Percentiles rank a stretch among this genome's conserved stretches.
These are phyloP conservation scores for Jaculus jaculus DNA, from an alignment of 2,113 vertebrate species.

Conservation along the genomic window DNA sequence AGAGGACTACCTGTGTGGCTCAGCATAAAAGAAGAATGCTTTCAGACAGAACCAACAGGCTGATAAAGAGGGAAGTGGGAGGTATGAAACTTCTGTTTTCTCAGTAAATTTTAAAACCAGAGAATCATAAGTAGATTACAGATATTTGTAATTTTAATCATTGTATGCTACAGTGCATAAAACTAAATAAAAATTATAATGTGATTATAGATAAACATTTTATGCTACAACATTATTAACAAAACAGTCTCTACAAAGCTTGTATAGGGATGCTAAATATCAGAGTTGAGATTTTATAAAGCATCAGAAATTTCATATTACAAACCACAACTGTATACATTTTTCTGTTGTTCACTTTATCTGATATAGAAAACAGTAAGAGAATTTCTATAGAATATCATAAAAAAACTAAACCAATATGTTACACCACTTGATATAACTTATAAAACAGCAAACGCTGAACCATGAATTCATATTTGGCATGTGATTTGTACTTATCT, in stretches of 20 bases:
- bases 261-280: neutral
- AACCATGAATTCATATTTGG: constrained; percentile 31
- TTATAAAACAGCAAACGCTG: neutral
- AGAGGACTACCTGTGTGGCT: too few relatives aligned
- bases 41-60: neutral
- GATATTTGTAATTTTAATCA: constrained; percentile 9
- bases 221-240: neutral
- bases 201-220: neutral
- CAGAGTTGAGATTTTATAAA: neutral
- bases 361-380: neutral
- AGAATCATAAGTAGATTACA: neutral
- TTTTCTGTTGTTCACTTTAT: neutral
- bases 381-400: neutral
- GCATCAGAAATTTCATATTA: constrained; percentile 5
- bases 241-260: neutral
- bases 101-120: neutral
- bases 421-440: constrained; percentile 25
- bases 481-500: constrained; percentile 23
- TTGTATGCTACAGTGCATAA: neutral
- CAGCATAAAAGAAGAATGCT: neutral
- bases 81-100: neutral
- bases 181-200: constrained; percentile 11
- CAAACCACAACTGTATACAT: neutral
- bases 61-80: neutral
- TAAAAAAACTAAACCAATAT: neutral